These are phyloP conservation scores for Ceyx melanurus DNA, from an alignment of 2,113 vertebrate species.

Conservation along the genomic window DNA sequence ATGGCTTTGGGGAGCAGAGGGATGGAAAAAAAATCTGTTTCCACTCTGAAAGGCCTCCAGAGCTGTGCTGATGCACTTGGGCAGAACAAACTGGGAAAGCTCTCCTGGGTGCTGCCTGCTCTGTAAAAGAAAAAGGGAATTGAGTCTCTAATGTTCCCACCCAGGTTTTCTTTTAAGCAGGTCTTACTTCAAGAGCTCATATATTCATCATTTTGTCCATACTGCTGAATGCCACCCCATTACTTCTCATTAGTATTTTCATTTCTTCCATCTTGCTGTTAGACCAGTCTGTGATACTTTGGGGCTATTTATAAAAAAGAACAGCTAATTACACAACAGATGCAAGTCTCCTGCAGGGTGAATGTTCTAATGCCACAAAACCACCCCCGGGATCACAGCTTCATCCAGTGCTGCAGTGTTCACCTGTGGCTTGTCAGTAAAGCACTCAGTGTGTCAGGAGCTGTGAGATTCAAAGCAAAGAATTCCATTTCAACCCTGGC, in stretches of 20 bases:
- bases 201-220: neutral
- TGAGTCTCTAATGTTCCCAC: neutral
- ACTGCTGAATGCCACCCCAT: neutral
- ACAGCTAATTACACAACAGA: conserved; percentile 37
- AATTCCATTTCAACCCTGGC: neutral
- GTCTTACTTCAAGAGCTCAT: neutral
- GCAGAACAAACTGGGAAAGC: neutral
- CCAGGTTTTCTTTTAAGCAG: conserved; percentile 10
- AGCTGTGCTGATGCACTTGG: neutral
- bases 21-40: conserved; percentile 24
- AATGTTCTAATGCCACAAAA: neutral
- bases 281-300: neutral
- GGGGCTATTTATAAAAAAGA: neutral
- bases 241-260: conserved; percentile 1
- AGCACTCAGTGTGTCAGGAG: neutral
- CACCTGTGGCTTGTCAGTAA: conserved; percentile 37
- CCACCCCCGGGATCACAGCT: neutral
- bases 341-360: neutral
- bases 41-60: neutral
- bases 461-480: neutral
- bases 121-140: conserved; percentile 3
- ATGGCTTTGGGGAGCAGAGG: neutral
- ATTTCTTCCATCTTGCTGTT: neutral
- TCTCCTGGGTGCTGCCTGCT: conserved; percentile 10
- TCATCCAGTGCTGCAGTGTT: neutral